Evolutionary conservation across 2,888 invertebrate genomes (phyloP), one percentile per base, ranked within the genome.

Genomic region (Harmothoe impar): DNA sequence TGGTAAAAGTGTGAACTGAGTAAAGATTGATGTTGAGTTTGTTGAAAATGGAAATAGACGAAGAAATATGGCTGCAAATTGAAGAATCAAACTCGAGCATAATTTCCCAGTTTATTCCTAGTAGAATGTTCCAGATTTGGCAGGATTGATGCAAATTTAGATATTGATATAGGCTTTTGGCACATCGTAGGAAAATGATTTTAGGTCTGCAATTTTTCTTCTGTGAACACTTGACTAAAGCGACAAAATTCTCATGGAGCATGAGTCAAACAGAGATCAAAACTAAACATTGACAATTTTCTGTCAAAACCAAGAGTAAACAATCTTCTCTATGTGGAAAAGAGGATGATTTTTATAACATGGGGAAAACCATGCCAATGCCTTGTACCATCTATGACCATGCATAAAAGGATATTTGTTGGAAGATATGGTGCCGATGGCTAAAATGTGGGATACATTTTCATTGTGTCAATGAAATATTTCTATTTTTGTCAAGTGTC

Each of bases 1-100:
- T 77, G 77, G 77, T 77, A 77, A 77, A 29, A 77, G 77, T 77
- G 77, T 77, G 77, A 31, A 77, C 25, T 17, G 31, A 77, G 77
- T 15, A 17, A 31, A 77, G 31, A 25, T 31, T 77, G 31, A 31
- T 77, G 17, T 77, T 77, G 31, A 77, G 20, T 31, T 62, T 62
- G 23, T 23, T 25, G 77, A 77, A 62, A 3, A 62, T 62, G 62
- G 25, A 62, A 62, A 62, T 17, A 62, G 0, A 10, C 77, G 25
- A 77, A 29, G 77, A 31, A n/a, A n/a, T n/a, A 20, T 62, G 62
- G 62, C 62, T 62, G 62, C 62, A 62, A 62, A 62, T 62, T 15
- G 20, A 62, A 5, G 62, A 62, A n/a, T n/a, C 3, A 62, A 52
- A n/a, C 62, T 62, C 3, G 20, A n/a, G 62, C 62, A 62, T n/a